A percentile compares a stretch with the other conserved stretches of the same genome.
These are phyloP conservation scores for Odontamblyopus lacepedii DNA, from an alignment of 2,797 vertebrate species.

Conservation along the genomic window DNA sequence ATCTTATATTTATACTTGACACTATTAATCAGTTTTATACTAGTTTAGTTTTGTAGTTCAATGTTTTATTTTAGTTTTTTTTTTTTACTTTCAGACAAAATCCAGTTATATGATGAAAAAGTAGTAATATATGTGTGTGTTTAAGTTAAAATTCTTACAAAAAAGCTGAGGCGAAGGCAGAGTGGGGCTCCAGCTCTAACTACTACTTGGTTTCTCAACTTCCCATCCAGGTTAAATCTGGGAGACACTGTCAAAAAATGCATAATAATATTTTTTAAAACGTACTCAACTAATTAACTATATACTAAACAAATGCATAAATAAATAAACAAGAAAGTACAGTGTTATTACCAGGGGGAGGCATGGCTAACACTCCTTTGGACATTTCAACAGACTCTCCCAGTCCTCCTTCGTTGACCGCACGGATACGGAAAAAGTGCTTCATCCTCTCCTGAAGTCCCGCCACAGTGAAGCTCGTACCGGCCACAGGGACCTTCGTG, in stretches of 20 bases:
- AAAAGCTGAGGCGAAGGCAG: slow-evolving; percentile 68
- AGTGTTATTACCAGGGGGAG: slow-evolving; percentile 67
- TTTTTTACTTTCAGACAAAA: no score
- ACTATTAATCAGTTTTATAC: no score
- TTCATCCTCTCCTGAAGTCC: slow-evolving; percentile 71
- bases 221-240: slow-evolving; percentile 70
- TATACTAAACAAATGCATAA: background rate
- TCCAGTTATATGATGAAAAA: no score
- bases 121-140: no score
- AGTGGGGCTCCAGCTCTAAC: slow-evolving; percentile 69
- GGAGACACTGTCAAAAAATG: slow-evolving; percentile 37
- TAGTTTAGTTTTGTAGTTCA: no score
- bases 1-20: no score
- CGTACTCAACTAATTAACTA: background rate
- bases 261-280: background rate
- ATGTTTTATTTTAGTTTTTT: no score
- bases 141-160: slow-evolving; percentile 49
- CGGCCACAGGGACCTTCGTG: slow-evolving; percentile 65
- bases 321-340: background rate
- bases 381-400: slow-evolving; percentile 62
- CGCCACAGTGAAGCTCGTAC: slow-evolving; percentile 60
- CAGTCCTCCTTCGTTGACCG: slow-evolving; percentile 69
- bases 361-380: slow-evolving; percentile 62
- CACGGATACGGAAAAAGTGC: slow-evolving; percentile 69
- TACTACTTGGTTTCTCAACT: slow-evolving; percentile 76